These are phyloP conservation scores for Prenolepis imparis DNA, from an alignment of 2,888 invertebrate genomes.

Conservation along the genomic window DNA sequence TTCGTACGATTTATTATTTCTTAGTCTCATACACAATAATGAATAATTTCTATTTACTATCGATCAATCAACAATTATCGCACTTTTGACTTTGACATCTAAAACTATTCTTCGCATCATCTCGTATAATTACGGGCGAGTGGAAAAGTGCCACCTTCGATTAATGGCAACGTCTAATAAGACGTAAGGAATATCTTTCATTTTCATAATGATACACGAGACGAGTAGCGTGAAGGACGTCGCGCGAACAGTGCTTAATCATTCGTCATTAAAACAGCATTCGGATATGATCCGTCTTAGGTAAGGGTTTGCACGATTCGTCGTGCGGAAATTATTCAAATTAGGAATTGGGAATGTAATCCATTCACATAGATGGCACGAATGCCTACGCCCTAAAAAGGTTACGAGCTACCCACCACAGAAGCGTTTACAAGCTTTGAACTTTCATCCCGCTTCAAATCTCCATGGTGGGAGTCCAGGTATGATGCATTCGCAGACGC, in stretches of 20 bases:
- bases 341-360: slow-evolving; percentile 7
- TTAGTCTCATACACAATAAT: neutral
- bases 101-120: neutral
- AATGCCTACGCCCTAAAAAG: slow-evolving; percentile 22
- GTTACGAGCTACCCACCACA: neutral
- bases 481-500: slow-evolving; percentile 15
- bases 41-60: neutral
- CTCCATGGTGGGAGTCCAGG: slow-evolving; percentile 22
- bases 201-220: slow-evolving; percentile 13
- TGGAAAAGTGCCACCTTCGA: neutral
- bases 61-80: neutral
- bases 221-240: neutral
- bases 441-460: slow-evolving; percentile 45
- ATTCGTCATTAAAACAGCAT: slow-evolving; percentile 11
- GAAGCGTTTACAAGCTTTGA: slow-evolving; percentile 37
- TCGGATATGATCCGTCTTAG: neutral
- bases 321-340: slow-evolving; percentile 2
- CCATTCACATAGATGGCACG: neutral
- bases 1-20: neutral
- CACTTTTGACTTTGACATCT: neutral
- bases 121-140: neutral
- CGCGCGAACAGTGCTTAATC: neutral
- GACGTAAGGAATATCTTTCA: no score
- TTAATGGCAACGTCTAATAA: neutral
- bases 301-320: neutral